Base-by-base conservation (phyloP, 2,888 invertebrate species). In the Epicampocera succincta region DNA sequence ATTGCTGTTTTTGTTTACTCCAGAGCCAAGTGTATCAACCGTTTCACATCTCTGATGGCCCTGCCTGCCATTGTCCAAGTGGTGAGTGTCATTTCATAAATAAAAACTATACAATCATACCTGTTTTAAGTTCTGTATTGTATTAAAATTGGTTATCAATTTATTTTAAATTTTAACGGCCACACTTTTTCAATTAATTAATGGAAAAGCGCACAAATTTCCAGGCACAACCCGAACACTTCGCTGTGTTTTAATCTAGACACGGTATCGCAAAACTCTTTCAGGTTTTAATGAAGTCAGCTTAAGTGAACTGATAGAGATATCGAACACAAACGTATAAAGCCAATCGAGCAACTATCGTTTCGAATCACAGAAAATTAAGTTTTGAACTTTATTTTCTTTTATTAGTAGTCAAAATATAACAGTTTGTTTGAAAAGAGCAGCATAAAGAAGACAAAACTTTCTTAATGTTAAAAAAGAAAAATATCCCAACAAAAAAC, bases 141-240 rank as follows among this genome's bases (percentile, higher is more conserved):
- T 9, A 42, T n/a, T 38, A 21, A 12, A 12, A 19, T 13, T 40
- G 0, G 25, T 42, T 33, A 5, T 25, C 61, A 66, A 71, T 71
- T 65, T 63, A 50, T 65, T 71, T 42, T n/a, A 2, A 54, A 29
- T 13, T 68, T 68, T 52, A 60, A 61, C 42, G 44, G 44, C 33
- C 65, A 78, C 71, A 65, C 58, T 78, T 78, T 78, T 58, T 44
- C 48, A 72, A 66, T 65, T 72, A 66, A 44, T 72, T 65, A 44
- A 21, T 50, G 11, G 33, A 42, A 78, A 72, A 63, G n/a, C 1
- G 13, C 25, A 56, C 38, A 74, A 58, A 66, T 65, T 74, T 48
- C 11, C 50, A 17, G 1, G 48, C 6, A 12, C 12, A 15, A 40
- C 48, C 58, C 29, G 5, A 56, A 65, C 40, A 44, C 19, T 29